These are phyloP conservation scores for Oreochromis aureus DNA, from an alignment of 2,113 vertebrate genomes.

Conservation along the genomic window DNA sequence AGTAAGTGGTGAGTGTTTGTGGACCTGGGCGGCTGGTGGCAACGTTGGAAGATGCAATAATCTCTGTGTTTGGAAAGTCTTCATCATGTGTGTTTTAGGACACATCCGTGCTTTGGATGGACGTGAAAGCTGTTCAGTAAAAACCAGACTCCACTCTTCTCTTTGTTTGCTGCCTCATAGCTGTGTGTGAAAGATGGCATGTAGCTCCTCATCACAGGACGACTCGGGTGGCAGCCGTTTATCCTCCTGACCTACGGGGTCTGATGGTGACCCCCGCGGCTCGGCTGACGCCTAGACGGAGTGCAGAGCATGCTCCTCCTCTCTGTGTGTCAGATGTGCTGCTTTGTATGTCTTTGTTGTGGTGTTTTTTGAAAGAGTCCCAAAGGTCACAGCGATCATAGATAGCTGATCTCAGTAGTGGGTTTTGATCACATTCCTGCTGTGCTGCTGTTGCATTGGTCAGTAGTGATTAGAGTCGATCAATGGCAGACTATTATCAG, in stretches of 20 bases:
- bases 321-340: constrained; percentile 7
- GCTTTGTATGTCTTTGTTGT: constrained; percentile 47
- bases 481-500: neutral
- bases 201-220: neutral
- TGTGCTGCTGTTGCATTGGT: no score
- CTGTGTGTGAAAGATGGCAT: neutral
- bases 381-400: neutral
- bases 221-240: neutral
- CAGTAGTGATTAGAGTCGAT: no score
- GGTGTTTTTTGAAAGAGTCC: constrained; percentile 21
- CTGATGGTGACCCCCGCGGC: neutral
- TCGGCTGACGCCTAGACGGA: rapidly evolving
- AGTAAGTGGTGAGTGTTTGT: constrained; percentile 1
- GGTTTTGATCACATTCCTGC: no score
- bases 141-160: neutral
- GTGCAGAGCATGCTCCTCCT: neutral
- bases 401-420: no score
- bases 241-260: constrained; percentile 37
- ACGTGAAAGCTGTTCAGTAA: neutral
- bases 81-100: neutral
- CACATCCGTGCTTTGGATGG: neutral
- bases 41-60: neutral
- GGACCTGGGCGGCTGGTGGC: neutral
- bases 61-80: neutral
- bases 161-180: neutral